Evolutionary conservation across 2,888 invertebrate species (phyloP), one percentile per base, ranked within the genome.

Genomic region (Rhyacophila evoluta): DNA sequence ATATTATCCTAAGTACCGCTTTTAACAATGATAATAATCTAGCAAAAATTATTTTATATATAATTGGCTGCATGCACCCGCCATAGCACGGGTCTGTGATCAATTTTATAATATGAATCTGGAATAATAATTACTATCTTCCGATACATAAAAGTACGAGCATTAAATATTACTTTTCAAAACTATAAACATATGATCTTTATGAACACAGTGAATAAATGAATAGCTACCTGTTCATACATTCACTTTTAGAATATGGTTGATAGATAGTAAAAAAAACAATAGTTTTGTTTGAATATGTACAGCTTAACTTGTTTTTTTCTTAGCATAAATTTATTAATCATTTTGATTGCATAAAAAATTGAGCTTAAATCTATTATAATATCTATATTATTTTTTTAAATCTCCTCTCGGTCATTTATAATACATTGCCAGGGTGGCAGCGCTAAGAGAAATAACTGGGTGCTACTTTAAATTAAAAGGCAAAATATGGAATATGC

Each of bases 381-480:
- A 55, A 55, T 55, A 19, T 55, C 55, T 19, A 55, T 55, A 55
- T 55, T 33, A 33, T 33, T 33, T 55, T 55, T 55, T 55, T 55
- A 19, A 55, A 55, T 55, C 25, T 55, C 19, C 55, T 55, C 55
- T 55, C 55, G 19, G 55, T 55, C 55, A 55, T 55, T 55, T 55
- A 55, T 55, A 19, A 55, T 55, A 55, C 55, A 55, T 55, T 55
- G 55, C 55, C 55, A 55, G 55, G 55, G n/a, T 12, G 39, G 39
- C 39, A 39, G 67, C 75, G 76, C 33, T 79, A 74, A 70, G 19
- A 78, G 71, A 79, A 79, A 72, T 79, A 75, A 74, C 77, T 75
- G 78, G 80, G 80, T 80, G 80, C 80, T 80, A 80, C 71, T 77
- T 79, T 79, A 71, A 76, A 80, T 28, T 77, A 79, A 77, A 74